A percentile compares a stretch with the other conserved stretches of the same genome.
These are phyloP conservation scores for Acanthacorydalis orientalis DNA, from an alignment of 2,888 invertebrate species.

Conservation along the genomic window DNA sequence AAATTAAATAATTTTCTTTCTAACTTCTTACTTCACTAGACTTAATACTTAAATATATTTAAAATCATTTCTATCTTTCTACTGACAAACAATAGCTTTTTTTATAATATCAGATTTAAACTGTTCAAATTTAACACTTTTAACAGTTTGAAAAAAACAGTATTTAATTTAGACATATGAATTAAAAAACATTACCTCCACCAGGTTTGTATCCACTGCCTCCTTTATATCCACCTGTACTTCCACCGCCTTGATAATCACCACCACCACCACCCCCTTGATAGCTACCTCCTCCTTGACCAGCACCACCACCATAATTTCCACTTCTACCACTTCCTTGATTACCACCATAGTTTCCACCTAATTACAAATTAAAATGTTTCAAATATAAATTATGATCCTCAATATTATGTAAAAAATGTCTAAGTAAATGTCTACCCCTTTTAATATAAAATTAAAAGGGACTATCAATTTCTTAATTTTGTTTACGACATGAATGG, in stretches of 20 bases:
- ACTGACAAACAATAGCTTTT: too few species aligned
- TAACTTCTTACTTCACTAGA: too few species aligned
- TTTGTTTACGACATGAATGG: slow-evolving; percentile 23
- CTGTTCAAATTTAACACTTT: too few species aligned
- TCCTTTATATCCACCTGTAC: slow-evolving; percentile 15
- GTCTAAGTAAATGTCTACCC: slow-evolving; percentile 23
- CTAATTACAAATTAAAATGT: neutral
- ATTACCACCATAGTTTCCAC: neutral
- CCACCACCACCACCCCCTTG: slow-evolving; percentile 13
- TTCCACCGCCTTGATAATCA: slow-evolving; percentile 11
- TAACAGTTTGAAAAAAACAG: too few species aligned
- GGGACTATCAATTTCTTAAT: slow-evolving; percentile 23
- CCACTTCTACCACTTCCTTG: neutral
- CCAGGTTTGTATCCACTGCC: slow-evolving; percentile 13
- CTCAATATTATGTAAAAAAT: slow-evolving; percentile 8
- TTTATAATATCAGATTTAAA: too few species aligned
- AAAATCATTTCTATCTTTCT: too few species aligned
- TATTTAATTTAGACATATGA: too few species aligned
- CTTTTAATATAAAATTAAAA: slow-evolving; percentile 17
- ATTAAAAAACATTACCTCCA: too few species aligned
- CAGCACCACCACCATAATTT: slow-evolving; percentile 1
- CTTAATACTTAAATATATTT: too few species aligned
- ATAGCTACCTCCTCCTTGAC: slow-evolving; percentile 11
- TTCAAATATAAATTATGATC: neutral
- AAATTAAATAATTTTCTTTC: too few species aligned